phyloP scores from a whole-genome alignment of 92 coral and sea anemone species.

The Palythoa grandiflora region DNA sequence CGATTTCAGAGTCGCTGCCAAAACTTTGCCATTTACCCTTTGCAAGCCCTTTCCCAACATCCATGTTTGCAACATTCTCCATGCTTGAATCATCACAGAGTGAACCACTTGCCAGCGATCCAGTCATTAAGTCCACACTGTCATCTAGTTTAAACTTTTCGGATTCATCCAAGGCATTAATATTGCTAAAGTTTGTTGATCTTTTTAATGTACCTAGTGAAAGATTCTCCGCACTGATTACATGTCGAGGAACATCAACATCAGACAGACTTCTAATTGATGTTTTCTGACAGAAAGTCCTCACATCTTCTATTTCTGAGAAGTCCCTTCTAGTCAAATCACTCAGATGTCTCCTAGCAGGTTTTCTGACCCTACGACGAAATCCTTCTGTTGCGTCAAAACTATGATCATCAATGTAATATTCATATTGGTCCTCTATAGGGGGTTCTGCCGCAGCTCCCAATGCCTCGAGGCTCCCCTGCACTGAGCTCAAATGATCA shows the following conservation, averaged over 20 bases:
- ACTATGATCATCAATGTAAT: conserved; percentile 46
- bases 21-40: conserved; percentile 66
- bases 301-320: conserved; percentile 75
- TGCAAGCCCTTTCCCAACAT: conserved; percentile 10
- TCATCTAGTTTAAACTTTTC: conserved; percentile 76
- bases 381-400: conserved; percentile 62
- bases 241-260: conserved; percentile 72
- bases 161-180: conserved; percentile 86
- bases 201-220: conserved; percentile 84
- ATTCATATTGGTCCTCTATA: conserved; percentile 43
- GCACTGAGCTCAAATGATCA: conserved; percentile 71
- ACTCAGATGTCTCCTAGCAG: conserved; percentile 90
- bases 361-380: conserved; percentile 65
- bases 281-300: conserved; percentile 60
- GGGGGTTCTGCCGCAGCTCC: conserved; percentile 69
- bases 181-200: conserved; percentile 90
- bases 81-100: conserved; percentile 37
- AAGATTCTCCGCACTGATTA: conserved; percentile 71
- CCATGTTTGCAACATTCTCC: conserved; percentile 22
- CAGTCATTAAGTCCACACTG: conserved; percentile 38
- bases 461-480: conserved; percentile 76
- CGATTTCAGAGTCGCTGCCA: conserved; percentile 64
- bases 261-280: conserved; percentile 75
- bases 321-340: conserved; percentile 86
- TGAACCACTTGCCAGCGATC: conserved; percentile 48